Evolutionary conservation across 1,140 invertebrate species (phyloP).

Genomic region (Pseudomyrmex gracilis): DNA sequence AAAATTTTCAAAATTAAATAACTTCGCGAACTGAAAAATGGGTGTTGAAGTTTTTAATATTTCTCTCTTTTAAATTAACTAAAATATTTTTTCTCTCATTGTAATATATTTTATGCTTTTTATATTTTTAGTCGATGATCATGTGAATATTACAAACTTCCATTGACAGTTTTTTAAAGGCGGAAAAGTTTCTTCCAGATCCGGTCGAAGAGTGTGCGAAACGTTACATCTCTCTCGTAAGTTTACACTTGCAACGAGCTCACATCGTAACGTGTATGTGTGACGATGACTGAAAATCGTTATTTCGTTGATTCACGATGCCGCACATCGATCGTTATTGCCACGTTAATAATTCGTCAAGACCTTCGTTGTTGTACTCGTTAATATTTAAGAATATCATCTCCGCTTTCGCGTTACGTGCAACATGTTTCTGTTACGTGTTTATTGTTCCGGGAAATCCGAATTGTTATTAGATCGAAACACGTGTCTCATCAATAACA

Average conservation of each 20-base stretch:
- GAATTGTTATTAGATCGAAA: slow-evolving; percentile 42
- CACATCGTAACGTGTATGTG: slow-evolving; percentile 57
- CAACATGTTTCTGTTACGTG: slow-evolving; percentile 33
- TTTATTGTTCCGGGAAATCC: slow-evolving; percentile 56
- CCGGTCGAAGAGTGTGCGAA: background rate
- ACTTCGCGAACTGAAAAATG: too few relatives aligned
- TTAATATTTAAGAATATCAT: slow-evolving; percentile 74
- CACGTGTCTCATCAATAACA: background rate
- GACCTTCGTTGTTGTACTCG: slow-evolving; percentile 69
- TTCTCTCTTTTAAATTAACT: too few relatives aligned
- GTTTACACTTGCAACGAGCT: slow-evolving; percentile 64
- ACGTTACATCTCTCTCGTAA: background rate
- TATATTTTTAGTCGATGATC: background rate
- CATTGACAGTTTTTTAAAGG: background rate
- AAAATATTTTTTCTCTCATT: too few relatives aligned
- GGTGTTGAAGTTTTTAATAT: too few relatives aligned
- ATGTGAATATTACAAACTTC: background rate
- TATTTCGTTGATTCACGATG: slow-evolving; percentile 76
- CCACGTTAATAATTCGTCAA: slow-evolving; percentile 72
- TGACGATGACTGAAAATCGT: slow-evolving; percentile 80
- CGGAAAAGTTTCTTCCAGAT: background rate
- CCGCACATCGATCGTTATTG: slow-evolving; percentile 72
- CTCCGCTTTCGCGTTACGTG: slow-evolving; percentile 62
- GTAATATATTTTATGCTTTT: too few relatives aligned
- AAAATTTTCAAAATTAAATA: too few relatives aligned